Evolutionary conservation across 2,888 invertebrate species (phyloP), one percentile per base, ranked within the genome.

Genomic region (Idaea straminata): DNA sequence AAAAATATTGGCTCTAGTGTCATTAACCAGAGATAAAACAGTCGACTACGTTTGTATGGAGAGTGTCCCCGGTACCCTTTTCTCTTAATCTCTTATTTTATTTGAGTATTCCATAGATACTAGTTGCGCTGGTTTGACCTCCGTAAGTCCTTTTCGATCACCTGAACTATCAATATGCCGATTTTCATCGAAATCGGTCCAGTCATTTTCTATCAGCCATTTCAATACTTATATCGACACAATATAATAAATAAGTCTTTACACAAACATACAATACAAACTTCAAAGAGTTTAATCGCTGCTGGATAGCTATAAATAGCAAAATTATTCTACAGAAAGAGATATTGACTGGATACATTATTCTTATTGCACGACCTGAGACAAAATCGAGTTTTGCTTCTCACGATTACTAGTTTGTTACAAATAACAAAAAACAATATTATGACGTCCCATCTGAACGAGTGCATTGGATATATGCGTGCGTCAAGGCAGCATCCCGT

Each of bases 321-420:
- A 47, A 47, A 47, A 7, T 47, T 47, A 47, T 47, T 10, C 47
- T 13, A 47, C 47, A 47, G 47, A 47, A 47, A 47, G 6, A 47
- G 59, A 59, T 71, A 74, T 68, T 71, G 72, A 69, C 69, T 74
- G 66, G 47, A 47, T 47, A 47, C 47, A 47, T 47, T 7, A 47
- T 47, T 7, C 47, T 47, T 4, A 10, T 13, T 47, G 10, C 47
- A 10, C 77, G 74, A 25, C 25, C 25, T 25, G 25, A 76, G 78
- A 79, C 75, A 47, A 59, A 77, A 84, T 84, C 86, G 76, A 76
- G 86, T 85, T 86, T 77, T 79, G 77, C 74, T 91, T 92, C 91
- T 87, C 91, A 92, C 91, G 89, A 84, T 83, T 83, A 79, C 78
- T 78, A 69, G 84, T 84, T 81, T 84, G 81, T 77, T 47, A 80